These are phyloP conservation scores for Temnopleurus reevesii DNA, from an alignment of 53 echinoderm and acorn worm species.

Conservation along the genomic window DNA sequence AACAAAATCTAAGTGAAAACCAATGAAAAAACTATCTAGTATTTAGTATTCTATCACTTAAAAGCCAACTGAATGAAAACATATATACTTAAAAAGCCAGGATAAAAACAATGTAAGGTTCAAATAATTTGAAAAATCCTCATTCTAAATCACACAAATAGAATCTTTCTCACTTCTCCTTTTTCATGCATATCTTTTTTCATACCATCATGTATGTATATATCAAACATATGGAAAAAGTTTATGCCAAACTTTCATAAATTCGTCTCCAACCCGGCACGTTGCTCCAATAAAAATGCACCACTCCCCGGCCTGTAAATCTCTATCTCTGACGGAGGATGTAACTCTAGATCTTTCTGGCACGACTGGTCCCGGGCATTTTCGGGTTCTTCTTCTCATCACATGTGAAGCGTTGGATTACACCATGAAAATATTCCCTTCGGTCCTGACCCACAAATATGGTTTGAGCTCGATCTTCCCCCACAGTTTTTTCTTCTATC, in stretches of 20 bases:
- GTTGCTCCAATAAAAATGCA: not conserved
- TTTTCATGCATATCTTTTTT: too few species aligned
- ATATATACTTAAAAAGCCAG: too few species aligned
- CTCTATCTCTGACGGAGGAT: not conserved
- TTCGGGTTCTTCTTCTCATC: not conserved
- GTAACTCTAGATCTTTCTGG: not conserved
- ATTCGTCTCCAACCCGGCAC: not conserved
- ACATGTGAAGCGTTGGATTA: not conserved
- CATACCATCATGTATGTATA: too few species aligned
- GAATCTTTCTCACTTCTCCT: too few species aligned
- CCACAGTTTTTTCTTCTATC: not conserved
- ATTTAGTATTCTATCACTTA: too few species aligned
- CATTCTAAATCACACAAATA: too few species aligned
- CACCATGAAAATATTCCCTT: not conserved
- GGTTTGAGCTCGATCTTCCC: not conserved
- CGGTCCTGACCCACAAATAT: not conserved
- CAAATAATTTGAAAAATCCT: too few species aligned
- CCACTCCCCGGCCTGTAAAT: not conserved
- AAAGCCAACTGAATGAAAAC: too few species aligned
- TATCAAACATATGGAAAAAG: not conserved
- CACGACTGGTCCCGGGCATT: not conserved
- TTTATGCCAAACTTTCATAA: not conserved
- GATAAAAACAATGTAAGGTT: too few species aligned
- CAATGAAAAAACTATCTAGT: too few species aligned
- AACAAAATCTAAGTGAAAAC: too few species aligned